phyloP scores from a whole-genome alignment of 64 coral and sea anemone genomes.

The Cladopsammia gracilis region DNA sequence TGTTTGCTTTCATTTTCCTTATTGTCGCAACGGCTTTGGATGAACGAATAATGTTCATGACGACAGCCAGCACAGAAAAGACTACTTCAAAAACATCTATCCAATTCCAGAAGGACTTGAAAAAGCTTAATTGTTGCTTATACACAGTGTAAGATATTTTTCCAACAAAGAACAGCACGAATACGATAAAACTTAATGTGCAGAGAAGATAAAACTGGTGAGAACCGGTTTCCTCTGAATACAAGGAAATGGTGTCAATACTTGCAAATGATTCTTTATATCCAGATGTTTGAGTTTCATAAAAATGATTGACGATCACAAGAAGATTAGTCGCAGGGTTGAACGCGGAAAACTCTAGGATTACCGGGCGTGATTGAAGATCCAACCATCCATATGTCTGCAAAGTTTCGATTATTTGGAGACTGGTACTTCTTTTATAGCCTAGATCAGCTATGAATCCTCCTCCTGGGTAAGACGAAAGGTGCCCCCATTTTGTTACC shows the following conservation, averaged over 20 bases:
- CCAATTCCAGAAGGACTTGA: conserved; percentile 60
- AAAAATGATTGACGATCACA: conserved; percentile 11
- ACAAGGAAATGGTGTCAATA: conserved; percentile 33
- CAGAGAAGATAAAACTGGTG: conserved; percentile 49
- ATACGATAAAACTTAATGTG: conserved; percentile 22
- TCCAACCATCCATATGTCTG: conserved; percentile 40
- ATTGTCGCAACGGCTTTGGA: too few species aligned
- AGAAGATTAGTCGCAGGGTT: conserved; percentile 43
- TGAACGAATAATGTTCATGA: too few species aligned
- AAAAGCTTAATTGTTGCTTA: conserved; percentile 11
- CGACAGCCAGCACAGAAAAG: background rate
- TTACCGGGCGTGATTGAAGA: conserved; percentile 7
- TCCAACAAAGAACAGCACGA: conserved; percentile 12
- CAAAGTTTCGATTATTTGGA: conserved; percentile 16
- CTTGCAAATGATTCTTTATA: conserved; percentile 1
- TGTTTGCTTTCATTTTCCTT: too few species aligned
- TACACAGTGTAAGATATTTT: background rate
- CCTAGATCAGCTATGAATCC: background rate
- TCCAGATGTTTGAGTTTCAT: conserved; percentile 11
- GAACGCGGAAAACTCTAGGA: conserved; percentile 29
- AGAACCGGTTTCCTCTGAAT: conserved; percentile 10
- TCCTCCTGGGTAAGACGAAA: conserved; percentile 20
- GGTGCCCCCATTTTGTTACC: conserved; percentile 14
- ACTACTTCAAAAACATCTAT: conserved; percentile 29
- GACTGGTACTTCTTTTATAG: background rate